Base-by-base conservation (phyloP, 2,888 invertebrate species). In the Papilio gigon region DNA sequence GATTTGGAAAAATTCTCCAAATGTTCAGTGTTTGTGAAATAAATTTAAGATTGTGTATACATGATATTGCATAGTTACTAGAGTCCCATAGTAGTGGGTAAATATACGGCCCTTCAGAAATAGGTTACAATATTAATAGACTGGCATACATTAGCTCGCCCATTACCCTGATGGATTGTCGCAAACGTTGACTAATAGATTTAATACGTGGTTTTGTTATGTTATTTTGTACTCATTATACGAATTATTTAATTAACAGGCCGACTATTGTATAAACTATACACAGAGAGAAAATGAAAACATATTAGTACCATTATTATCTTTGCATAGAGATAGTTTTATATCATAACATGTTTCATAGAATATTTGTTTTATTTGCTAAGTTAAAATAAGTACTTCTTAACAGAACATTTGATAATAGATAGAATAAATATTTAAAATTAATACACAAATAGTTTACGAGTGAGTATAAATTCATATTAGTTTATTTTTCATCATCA, bases 91-190 rank as follows among this genome's bases (percentile, higher is more conserved):
- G 59, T 47, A 27, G 58, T 59, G 77, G 76, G 77, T 78, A 82
- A 75, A 40, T 44, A 53, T 76, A 73, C 66, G 74, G 71, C 78
- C 78, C 79, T 80, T 79, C 76, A 78, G 80, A 81, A 80, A 76
- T 80, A 78, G 81, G 78, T 76, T 78, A 77, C 79, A 79, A 80
- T 88, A 88, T 87, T 86, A 82, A 86, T 88, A 87, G 80, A 80
- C 72, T 71, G 79, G 78, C 82, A 84, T 82, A 85, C 82, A 84
- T 87, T 84, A 84, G 81, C 84, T 72, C 73, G 78, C 82, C 84
- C 84, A 88, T 88, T 87, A 87, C 77, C 78, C 74, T 79, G 80
- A 83, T 84, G 82, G 80, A 74, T 79, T 75, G 81, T 78, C 82
- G 83, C 84, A 82, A 84, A 84, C 81, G 81, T 81, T 80, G 83